Conservation (phyloP, 2,888 invertebrate genomes). For the Neoascia interrupta region DNA sequence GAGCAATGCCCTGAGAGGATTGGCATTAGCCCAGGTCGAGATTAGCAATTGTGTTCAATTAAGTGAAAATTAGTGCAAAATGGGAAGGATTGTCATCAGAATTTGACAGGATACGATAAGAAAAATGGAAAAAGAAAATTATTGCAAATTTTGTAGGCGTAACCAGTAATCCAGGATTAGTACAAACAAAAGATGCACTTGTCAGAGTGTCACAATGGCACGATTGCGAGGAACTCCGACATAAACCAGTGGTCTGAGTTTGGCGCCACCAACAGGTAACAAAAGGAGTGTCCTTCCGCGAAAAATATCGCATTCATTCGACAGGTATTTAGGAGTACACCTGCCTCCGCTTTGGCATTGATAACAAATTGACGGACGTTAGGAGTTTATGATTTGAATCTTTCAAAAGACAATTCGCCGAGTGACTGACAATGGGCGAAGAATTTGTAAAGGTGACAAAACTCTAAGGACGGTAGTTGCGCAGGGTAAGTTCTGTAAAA, state of each 20-base stretch:
- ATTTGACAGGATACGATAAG: constrained; percentile 4
- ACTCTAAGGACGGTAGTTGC: too few relatives aligned
- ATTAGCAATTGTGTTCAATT: constrained; percentile 62
- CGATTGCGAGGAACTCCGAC: too few relatives aligned
- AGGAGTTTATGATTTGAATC: background rate
- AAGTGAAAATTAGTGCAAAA: constrained; percentile 55
- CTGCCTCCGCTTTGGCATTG: background rate
- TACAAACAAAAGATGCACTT: background rate
- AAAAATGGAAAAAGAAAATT: background rate
- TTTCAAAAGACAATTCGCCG: background rate
- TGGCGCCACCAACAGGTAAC: constrained; percentile 41
- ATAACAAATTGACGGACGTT: background rate
- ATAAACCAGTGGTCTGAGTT: constrained; percentile 19
- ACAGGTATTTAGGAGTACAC: constrained; percentile 2
- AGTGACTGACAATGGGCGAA: background rate
- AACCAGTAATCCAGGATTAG: background rate
- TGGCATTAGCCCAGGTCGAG: constrained; percentile 22
- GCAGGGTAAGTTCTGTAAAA: too few relatives aligned
- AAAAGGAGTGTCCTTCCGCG: constrained; percentile 1
- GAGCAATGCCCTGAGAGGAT: constrained; percentile 6
- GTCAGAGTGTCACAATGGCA: too few relatives aligned
- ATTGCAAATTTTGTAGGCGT: background rate
- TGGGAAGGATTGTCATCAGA: constrained; percentile 33
- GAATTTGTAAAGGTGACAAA: constrained; percentile 6
- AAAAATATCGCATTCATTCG: background rate